A percentile compares a stretch with the other conserved stretches of the same genome.
Conservation (phyloP, 2,888 invertebrate genomes). For the Drosophila infuscata region DNA sequence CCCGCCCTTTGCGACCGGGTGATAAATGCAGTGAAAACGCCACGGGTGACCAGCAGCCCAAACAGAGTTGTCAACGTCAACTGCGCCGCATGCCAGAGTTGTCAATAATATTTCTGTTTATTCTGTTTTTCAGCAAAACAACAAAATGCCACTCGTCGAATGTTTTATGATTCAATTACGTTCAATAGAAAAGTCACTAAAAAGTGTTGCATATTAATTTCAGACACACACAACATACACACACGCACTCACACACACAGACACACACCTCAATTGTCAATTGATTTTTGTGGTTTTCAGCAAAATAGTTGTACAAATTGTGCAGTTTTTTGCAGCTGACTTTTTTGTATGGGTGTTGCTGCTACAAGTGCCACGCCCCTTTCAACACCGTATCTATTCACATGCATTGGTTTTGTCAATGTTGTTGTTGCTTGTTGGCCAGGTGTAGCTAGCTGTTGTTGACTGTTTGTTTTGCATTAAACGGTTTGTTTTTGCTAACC, state of each 20-base stretch:
- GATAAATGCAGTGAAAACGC: slow-evolving; percentile 62
- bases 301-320: slow-evolving; percentile 79
- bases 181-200: slow-evolving; percentile 65
- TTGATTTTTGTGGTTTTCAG: slow-evolving; percentile 82
- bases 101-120: slow-evolving; percentile 39
- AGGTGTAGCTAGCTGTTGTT: slow-evolving; percentile 64
- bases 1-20: slow-evolving; percentile 38
- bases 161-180: slow-evolving; percentile 73
- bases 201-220: slow-evolving; percentile 64
- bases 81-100: slow-evolving; percentile 30
- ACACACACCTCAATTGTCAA: slow-evolving; percentile 73
- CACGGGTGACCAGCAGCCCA: slow-evolving; percentile 36
- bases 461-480: slow-evolving; percentile 73
- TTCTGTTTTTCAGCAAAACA: slow-evolving; percentile 3
- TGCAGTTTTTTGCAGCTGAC: slow-evolving; percentile 36
- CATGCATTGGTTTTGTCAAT: background rate
- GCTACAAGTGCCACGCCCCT: slow-evolving; percentile 68
- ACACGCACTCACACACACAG: slow-evolving; percentile 15
- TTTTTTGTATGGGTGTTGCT: slow-evolving; percentile 24
- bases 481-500: slow-evolving; percentile 80
- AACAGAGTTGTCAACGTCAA: slow-evolving; percentile 71
- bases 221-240: slow-evolving; percentile 4
- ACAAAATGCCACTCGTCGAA: slow-evolving; percentile 16
- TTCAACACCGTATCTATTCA: slow-evolving; percentile 65
- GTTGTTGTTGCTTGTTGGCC: slow-evolving; percentile 29